Conservation (phyloP, 2,888 invertebrate genomes). For the Ophion ventricosus region DNA sequence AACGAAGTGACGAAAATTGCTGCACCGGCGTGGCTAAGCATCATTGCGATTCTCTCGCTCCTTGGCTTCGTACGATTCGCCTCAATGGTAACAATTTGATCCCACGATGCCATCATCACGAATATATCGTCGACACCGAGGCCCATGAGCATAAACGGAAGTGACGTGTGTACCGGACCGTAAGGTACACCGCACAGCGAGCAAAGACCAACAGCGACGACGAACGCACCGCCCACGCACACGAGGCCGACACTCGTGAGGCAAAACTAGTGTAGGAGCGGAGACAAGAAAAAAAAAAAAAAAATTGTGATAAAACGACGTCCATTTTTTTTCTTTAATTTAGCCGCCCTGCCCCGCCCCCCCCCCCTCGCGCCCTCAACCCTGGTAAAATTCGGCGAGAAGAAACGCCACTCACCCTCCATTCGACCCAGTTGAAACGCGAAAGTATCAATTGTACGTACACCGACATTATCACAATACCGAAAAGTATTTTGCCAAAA, state of each 20-base stretch:
- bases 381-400: no score
- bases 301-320: no score
- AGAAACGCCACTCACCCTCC: slow-evolving; percentile 87
- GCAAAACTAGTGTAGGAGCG: slow-evolving; percentile 84
- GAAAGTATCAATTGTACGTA: slow-evolving; percentile 91
- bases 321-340: no score
- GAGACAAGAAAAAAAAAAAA: slow-evolving; percentile 43
- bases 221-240: slow-evolving; percentile 90
- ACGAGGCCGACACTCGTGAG: slow-evolving; percentile 89
- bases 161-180: slow-evolving; percentile 92
- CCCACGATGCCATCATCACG: slow-evolving; percentile 92
- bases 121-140: slow-evolving; percentile 94
- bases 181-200: slow-evolving; percentile 89
- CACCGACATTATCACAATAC: slow-evolving; percentile 89
- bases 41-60: slow-evolving; percentile 88
- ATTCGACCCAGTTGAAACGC: slow-evolving; percentile 90
- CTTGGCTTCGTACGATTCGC: slow-evolving; percentile 85
- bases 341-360: no score
- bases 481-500: slow-evolving; percentile 87
- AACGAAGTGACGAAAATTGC: slow-evolving; percentile 93
- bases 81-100: slow-evolving; percentile 85
- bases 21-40: slow-evolving; percentile 92
- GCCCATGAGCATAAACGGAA: slow-evolving; percentile 92
- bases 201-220: slow-evolving; percentile 89
- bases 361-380: no score